These are phyloP conservation scores for Drosophila ezoana DNA, from an alignment of 2,888 invertebrate genomes.

Conservation along the genomic window DNA sequence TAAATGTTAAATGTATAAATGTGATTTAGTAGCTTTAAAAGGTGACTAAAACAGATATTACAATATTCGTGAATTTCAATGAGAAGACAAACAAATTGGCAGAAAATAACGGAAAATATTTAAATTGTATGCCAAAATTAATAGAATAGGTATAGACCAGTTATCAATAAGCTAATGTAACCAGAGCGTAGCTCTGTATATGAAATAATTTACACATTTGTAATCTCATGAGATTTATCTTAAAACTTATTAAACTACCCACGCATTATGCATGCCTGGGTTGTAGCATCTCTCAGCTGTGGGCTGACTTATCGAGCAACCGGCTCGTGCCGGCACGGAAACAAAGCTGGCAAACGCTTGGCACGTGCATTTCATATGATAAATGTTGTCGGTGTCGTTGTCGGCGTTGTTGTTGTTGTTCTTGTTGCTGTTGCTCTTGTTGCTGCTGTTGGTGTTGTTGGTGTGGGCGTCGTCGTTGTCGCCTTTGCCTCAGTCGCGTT, in stretches of 20 bases:
- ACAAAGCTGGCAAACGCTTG: slow-evolving; percentile 71
- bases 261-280: slow-evolving; percentile 22
- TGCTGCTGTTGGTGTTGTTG: slow-evolving; percentile 19
- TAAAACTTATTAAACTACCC: slow-evolving; percentile 10
- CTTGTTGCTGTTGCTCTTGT: slow-evolving; percentile 2
- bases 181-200: no score
- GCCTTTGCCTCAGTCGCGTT: slow-evolving; percentile 42
- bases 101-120: no score
- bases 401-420: slow-evolving; percentile 11
- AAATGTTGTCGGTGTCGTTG: slow-evolving; percentile 65
- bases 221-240: no score
- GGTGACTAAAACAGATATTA: no score
- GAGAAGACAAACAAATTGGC: no score
- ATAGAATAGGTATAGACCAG: no score
- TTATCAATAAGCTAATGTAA: no score
- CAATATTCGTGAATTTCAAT: no score
- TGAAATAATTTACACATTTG: no score
- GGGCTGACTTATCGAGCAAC: slow-evolving; percentile 53
- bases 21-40: no score
- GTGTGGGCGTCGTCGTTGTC: slow-evolving; percentile 29
- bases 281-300: slow-evolving; percentile 20
- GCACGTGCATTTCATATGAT: slow-evolving; percentile 78
- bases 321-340: slow-evolving; percentile 53
- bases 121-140: no score
- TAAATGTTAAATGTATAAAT: no score